Conservation (phyloP, 2,888 invertebrate genomes). For the Neoitamus cyanurus region DNA sequence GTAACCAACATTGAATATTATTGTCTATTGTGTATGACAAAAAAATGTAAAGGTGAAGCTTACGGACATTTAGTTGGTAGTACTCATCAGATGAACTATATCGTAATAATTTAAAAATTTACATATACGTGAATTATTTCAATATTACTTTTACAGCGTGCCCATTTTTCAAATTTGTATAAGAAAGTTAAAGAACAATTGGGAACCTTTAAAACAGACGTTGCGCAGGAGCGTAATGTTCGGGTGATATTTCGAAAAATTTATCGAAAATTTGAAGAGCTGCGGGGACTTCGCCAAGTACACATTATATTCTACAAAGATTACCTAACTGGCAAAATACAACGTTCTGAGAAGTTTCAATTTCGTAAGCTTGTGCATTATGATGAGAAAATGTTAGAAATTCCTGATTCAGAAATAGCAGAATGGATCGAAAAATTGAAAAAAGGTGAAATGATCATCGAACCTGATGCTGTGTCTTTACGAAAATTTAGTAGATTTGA, state of each 20-base stretch:
- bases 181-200: constrained; percentile 39
- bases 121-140: background rate
- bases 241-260: constrained; percentile 51
- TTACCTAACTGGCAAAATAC: background rate
- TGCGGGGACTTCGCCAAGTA: constrained; percentile 47
- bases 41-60: background rate
- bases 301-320: constrained; percentile 45
- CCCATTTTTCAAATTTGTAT: constrained; percentile 50
- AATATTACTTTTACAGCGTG: constrained; percentile 34
- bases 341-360: constrained; percentile 27
- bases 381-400: constrained; percentile 45
- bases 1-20: background rate
- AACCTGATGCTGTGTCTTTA: constrained; percentile 38
- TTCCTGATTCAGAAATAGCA: constrained; percentile 40
- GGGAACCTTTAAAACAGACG: background rate
- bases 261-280: constrained; percentile 51
- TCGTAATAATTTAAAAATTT: constrained; percentile 18
- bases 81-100: constrained; percentile 48
- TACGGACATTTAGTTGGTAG: constrained; percentile 43
- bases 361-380: constrained; percentile 44
- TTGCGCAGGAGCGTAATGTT: background rate
- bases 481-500: background rate
- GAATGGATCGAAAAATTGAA: constrained; percentile 46
- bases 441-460: constrained; percentile 41
- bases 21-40: constrained; percentile 40